These are phyloP conservation scores for Mesitornis unicolor DNA, from an alignment of 2,113 vertebrate genomes.

Conservation along the genomic window DNA sequence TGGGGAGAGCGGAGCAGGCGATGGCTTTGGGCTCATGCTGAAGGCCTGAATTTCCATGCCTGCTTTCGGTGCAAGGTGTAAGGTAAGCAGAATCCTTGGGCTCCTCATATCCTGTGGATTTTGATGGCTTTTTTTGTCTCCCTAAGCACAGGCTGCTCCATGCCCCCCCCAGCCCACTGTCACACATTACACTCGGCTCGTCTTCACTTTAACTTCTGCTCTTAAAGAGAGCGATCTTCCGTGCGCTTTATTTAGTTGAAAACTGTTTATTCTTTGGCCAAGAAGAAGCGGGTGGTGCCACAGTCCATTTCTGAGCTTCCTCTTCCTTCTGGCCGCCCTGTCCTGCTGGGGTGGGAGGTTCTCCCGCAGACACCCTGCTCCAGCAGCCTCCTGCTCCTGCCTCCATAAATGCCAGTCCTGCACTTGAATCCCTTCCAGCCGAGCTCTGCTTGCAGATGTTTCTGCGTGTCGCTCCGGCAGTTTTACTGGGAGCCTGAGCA, in stretches of 20 bases:
- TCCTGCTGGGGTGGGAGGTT: background rate
- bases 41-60: background rate
- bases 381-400: constrained; percentile 1
- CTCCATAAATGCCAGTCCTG: background rate
- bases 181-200: background rate
- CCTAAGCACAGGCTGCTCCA: background rate
- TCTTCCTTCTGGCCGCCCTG: constrained; percentile 10
- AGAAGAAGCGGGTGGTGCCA: background rate
- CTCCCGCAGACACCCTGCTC: background rate
- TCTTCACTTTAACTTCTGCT: background rate
- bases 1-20: background rate
- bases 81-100: background rate
- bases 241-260: background rate
- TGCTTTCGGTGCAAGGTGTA: background rate
- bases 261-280: background rate
- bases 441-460: constrained; percentile 46
- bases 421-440: background rate
- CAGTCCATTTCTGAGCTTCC: background rate
- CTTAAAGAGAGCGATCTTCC: background rate
- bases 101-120: background rate
- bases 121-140: background rate
- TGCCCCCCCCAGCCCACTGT: background rate
- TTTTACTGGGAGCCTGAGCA: constrained; percentile 28
- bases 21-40: background rate
- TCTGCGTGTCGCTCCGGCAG: background rate